Percentiles rank a stretch among this genome's conserved stretches.
Evolutionary conservation across 1,140 invertebrate genomes (phyloP).

Genomic region (Cyclargus thomasi): DNA sequence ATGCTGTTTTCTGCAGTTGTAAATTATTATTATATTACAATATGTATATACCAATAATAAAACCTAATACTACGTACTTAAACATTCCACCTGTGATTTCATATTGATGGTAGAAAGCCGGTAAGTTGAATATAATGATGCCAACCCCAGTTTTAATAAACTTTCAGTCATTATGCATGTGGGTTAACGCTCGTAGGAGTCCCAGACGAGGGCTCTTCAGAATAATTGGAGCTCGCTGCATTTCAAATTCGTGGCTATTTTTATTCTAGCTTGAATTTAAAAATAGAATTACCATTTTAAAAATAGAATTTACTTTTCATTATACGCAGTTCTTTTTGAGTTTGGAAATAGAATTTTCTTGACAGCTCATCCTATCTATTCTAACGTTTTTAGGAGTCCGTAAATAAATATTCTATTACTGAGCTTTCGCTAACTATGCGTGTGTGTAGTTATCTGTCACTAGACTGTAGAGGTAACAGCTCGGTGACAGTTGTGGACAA

Average conservation of each 20-base stretch:
- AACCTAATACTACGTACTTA: background rate
- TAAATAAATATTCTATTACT: no score
- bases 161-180: conserved; percentile 3
- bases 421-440: no score
- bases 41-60: background rate
- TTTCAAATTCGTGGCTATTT: background rate
- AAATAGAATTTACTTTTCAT: background rate
- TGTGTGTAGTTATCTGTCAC: no score
- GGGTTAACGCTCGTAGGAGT: background rate
- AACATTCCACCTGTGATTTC: background rate
- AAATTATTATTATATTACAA: no score
- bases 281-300: background rate
- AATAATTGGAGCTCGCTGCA: background rate
- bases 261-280: conserved; percentile 5
- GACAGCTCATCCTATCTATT: background rate
- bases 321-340: background rate
- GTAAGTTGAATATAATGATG: conserved; percentile 1
- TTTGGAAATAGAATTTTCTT: background rate
- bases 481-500: no score
- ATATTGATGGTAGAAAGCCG: background rate
- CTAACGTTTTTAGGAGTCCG: background rate
- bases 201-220: background rate
- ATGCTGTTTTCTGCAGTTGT: no score
- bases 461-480: no score
- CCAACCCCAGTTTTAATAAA: background rate